These are phyloP conservation scores for Struthidea cinerea DNA, from an alignment of 2,113 vertebrate species.

Conservation along the genomic window DNA sequence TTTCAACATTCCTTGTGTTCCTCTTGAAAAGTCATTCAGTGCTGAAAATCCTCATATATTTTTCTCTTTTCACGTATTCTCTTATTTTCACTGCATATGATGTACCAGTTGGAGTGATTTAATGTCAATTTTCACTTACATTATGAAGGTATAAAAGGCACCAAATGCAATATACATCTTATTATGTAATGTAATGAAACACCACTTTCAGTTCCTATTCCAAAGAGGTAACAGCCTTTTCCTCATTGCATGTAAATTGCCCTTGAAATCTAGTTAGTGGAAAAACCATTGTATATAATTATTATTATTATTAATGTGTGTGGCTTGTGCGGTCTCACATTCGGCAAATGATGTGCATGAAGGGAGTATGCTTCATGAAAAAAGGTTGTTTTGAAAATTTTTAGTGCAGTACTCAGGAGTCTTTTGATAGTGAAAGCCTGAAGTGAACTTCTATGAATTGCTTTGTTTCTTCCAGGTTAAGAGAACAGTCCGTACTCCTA, in stretches of 20 bases:
- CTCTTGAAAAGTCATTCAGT: neutral
- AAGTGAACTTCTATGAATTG: neutral
- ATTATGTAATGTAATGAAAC: neutral
- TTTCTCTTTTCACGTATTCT: neutral
- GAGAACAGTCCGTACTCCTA: neutral
- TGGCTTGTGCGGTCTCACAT: neutral
- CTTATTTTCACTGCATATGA: neutral
- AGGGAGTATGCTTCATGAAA: neutral
- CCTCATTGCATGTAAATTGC: conserved; percentile 8
- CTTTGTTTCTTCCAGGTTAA: neutral
- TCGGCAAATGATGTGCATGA: neutral
- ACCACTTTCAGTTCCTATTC: neutral
- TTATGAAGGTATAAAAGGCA: conserved; percentile 27
- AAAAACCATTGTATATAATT: neutral
- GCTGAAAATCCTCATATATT: neutral
- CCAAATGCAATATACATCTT: conserved; percentile 15
- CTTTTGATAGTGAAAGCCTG: neutral
- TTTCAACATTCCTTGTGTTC: neutral
- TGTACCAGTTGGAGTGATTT: conserved; percentile 21
- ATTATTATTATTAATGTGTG: conserved; percentile 5
- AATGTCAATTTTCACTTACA: conserved; percentile 29
- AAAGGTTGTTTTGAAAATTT: neutral
- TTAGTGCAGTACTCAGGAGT: neutral
- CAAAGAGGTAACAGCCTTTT: conserved; percentile 3
- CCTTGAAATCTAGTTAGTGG: conserved; percentile 24